Evolutionary conservation across 2,888 invertebrate genomes (phyloP).

Genomic region (Podotricha telesiphe): DNA sequence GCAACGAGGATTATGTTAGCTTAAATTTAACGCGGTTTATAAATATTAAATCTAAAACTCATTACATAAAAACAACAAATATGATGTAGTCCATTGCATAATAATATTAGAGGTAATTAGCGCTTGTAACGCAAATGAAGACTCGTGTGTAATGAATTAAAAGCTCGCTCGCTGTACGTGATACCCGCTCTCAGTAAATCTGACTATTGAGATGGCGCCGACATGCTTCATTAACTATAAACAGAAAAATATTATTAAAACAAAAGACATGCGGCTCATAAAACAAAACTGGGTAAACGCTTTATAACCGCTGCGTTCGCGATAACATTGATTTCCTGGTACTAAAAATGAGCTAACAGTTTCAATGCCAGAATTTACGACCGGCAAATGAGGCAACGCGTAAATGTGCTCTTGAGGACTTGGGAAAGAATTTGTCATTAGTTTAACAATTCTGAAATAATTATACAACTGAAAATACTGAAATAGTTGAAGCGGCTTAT

Average conservation of each 20-base stretch:
- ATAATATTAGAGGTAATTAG: constrained; percentile 27
- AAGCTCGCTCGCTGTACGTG: constrained; percentile 63
- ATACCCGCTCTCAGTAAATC: constrained; percentile 66
- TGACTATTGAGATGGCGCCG: constrained; percentile 65
- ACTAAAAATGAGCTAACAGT: constrained; percentile 72
- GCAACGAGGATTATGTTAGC: neutral
- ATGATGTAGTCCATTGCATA: neutral
- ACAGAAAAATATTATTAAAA: constrained; percentile 45
- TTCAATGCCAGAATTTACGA: constrained; percentile 78
- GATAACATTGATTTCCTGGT: constrained; percentile 69
- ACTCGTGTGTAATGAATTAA: constrained; percentile 64
- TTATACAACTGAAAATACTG: constrained; percentile 19
- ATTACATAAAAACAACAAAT: neutral
- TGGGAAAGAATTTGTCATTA: constrained; percentile 39
- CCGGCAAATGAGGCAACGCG: constrained; percentile 64
- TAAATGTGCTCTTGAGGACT: constrained; percentile 45
- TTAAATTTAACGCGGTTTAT: neutral
- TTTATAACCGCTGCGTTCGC: constrained; percentile 60
- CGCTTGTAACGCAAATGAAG: constrained; percentile 45
- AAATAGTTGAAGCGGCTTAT: constrained; percentile 9
- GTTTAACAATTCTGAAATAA: neutral
- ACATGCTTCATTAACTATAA: constrained; percentile 55
- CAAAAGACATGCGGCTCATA: constrained; percentile 50
- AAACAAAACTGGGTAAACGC: constrained; percentile 61
- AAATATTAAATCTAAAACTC: neutral